phyloP scores from a whole-genome alignment of 1,140 invertebrate genomes.

The Caerostris darwini region DNA sequence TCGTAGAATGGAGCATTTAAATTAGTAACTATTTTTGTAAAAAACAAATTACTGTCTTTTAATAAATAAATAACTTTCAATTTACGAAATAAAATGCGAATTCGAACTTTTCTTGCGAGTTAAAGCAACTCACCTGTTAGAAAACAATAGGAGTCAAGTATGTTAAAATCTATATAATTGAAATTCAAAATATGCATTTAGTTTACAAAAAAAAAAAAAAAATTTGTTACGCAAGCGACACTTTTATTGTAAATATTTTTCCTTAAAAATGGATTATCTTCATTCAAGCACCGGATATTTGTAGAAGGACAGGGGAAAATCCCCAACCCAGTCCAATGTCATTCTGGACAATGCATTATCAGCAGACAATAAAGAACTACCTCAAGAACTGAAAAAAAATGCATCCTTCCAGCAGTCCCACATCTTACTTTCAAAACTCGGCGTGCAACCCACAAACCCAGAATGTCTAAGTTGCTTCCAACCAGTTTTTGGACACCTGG shows the following conservation, averaged over 20 bases:
- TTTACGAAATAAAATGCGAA: too few relatives aligned
- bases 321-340: slow-evolving; percentile 30
- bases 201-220: not conserved
- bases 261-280: not conserved
- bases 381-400: not conserved
- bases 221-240: not conserved
- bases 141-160: too few relatives aligned
- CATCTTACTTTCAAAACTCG: slow-evolving; percentile 47
- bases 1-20: too few relatives aligned
- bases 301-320: not conserved
- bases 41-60: too few relatives aligned
- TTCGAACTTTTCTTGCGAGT: too few relatives aligned
- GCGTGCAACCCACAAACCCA: slow-evolving; percentile 73
- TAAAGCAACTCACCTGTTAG: too few relatives aligned
- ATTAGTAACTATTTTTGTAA: too few relatives aligned
- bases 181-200: too few relatives aligned
- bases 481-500: slow-evolving; percentile 44
- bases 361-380: not conserved
- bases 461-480: slow-evolving; percentile 51
- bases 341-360: slow-evolving; percentile 39
- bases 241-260: not conserved
- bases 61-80: too few relatives aligned
- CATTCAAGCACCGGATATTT: not conserved
- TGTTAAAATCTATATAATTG: too few relatives aligned
- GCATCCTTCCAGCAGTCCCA: not conserved